Conservation (phyloP, 2,888 invertebrate genomes). For the Drosophila diplacantha region DNA sequence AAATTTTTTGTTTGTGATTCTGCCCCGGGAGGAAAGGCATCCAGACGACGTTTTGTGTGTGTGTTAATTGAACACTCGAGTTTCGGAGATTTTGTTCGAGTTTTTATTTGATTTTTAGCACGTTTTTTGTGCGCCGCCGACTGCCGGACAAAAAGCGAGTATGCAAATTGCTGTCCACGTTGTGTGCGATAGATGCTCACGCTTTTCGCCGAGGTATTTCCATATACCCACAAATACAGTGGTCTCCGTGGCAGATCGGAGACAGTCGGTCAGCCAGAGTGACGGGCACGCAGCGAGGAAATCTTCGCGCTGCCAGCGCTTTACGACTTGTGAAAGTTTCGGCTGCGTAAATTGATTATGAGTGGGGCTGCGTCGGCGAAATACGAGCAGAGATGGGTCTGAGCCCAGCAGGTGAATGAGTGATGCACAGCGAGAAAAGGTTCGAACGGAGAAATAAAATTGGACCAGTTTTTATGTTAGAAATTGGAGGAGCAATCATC, state of each 20-base stretch:
- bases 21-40: conserved; percentile 33
- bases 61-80: conserved; percentile 65
- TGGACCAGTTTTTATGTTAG: too few species aligned
- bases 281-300: conserved; percentile 38
- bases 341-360: conserved; percentile 67
- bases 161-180: conserved; percentile 53
- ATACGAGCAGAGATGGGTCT: conserved; percentile 37
- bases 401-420: conserved; percentile 43
- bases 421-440: conserved; percentile 38
- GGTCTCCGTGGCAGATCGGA: conserved; percentile 44
- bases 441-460: neutral
- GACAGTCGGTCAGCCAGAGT: conserved; percentile 44
- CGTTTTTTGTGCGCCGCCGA: conserved; percentile 45
- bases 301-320: conserved; percentile 35
- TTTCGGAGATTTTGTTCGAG: conserved; percentile 31
- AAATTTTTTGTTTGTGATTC: conserved; percentile 45
- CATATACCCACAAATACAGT: conserved; percentile 1
- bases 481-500: neutral
- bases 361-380: conserved; percentile 34
- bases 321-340: conserved; percentile 63
- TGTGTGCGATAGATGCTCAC: conserved; percentile 28
- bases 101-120: conserved; percentile 55
- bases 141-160: conserved; percentile 40
- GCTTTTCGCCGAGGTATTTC: conserved; percentile 12
- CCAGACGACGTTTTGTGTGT: conserved; percentile 27